These are phyloP conservation scores for Arothron firmamentum DNA, from an alignment of 2,113 vertebrate genomes.

Conservation along the genomic window DNA sequence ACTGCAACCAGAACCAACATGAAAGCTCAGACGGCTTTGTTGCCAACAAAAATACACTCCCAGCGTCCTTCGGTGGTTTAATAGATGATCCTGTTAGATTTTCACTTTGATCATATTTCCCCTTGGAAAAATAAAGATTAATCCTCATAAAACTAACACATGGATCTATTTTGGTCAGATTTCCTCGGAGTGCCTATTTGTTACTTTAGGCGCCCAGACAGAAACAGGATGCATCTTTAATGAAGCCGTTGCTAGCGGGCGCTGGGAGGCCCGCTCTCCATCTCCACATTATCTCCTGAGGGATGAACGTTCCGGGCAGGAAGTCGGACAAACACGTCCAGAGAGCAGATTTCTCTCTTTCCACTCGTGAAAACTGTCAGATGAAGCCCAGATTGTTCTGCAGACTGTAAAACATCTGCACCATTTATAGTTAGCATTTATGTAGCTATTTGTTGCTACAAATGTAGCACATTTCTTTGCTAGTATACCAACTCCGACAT, in stretches of 20 bases:
- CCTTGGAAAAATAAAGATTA: constrained; percentile 1
- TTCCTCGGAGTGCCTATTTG: constrained; percentile 16
- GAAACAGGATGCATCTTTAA: constrained; percentile 39
- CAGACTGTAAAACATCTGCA: no score
- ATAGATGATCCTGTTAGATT: constrained; percentile 1
- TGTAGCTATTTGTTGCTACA: no score
- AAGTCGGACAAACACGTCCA: constrained; percentile 22
- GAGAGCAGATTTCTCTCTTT: constrained; percentile 50
- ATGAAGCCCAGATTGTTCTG: constrained; percentile 16
- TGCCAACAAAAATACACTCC: neutral
- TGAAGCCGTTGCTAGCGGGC: constrained; percentile 23
- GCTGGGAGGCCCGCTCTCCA: neutral
- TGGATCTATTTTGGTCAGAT: constrained; percentile 24
- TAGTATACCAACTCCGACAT: no score
- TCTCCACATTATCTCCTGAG: neutral
- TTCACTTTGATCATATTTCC: constrained; percentile 14
- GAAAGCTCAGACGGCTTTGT: neutral
- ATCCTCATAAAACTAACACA: constrained; percentile 4
- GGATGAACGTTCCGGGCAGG: constrained; percentile 23
- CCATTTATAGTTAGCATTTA: no score
- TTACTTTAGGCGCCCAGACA: constrained; percentile 22
- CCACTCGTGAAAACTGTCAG: constrained; percentile 31
- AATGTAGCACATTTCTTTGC: no score
- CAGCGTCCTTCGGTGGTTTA: neutral
- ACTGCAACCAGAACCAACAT: neutral